Evolutionary conservation across 2,797 vertebrate genomes (phyloP), one percentile per base, ranked within the genome.

Genomic region (Tarsius wallacei): DNA sequence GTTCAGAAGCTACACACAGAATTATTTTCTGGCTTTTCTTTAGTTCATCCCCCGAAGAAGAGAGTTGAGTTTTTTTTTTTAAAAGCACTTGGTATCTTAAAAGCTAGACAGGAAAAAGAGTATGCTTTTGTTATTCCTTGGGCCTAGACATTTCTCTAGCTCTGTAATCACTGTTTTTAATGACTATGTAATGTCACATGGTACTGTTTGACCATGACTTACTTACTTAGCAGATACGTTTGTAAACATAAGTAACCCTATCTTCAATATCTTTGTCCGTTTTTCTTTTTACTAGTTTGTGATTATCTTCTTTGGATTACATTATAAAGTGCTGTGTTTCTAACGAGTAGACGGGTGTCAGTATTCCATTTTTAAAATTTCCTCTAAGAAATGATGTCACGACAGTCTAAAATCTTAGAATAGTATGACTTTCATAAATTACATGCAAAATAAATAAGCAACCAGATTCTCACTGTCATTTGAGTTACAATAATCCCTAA

Each of bases 281-380:
- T 33, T 71, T 74, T 82, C 33, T 88, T 96, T 94, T 74, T 31
- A 64, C 9, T 82, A 31, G 13, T 53, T 36, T 53, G 7, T 93
- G n/a, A 61, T 84, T 87, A n/a, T 87, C 14, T 63, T 74, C 11
- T 55, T 59, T 53, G 47, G 59, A 81, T 92, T 59, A 42, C 12
- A 63, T 82, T 71, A 80, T 74, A 55, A 90, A 84, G 53, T 85
- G 21, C 63, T 84, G 2, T 84, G n/a, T 92, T 91, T 81, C 53
- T 8, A 73, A n/a, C n/a, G 94, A 76, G 78, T 59, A 86, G 33
- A 64, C 33, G 80, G 63, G 26, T 93, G 2, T 94, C 7, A 33
- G 15, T 83, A 90, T 96, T 92, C 42, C 57, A 14, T 59, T 80
- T 78, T 85, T 76, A 81, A 26, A 42, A 42, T 87, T 81, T 96